Conservation (phyloP, 2,888 invertebrate species). For the Crepidodera aurea region DNA sequence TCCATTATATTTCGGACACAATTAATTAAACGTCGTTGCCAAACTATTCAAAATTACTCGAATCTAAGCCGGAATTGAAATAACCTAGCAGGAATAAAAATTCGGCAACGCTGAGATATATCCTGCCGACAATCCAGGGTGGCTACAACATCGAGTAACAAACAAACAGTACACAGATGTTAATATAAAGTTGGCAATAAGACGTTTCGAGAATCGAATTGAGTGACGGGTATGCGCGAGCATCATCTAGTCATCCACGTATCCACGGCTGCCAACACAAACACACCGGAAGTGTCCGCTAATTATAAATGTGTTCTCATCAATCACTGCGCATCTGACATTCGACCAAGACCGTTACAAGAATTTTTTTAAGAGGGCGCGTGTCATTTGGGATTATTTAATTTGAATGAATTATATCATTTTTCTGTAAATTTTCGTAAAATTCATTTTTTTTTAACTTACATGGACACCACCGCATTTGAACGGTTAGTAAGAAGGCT, state of each 20-base stretch:
- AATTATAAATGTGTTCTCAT: constrained; percentile 63
- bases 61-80: too few relatives aligned
- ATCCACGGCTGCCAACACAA: constrained; percentile 59
- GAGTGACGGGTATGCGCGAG: constrained; percentile 55
- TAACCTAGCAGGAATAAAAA: too few relatives aligned
- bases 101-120: not conserved
- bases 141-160: not conserved
- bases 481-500: too few relatives aligned
- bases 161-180: constrained; percentile 7
- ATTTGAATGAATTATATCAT: too few relatives aligned
- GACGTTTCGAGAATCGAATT: constrained; percentile 44
- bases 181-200: constrained; percentile 52
- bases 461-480: too few relatives aligned
- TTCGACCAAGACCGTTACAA: constrained; percentile 21
- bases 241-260: constrained; percentile 15
- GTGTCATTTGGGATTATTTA: too few relatives aligned
- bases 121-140: not conserved
- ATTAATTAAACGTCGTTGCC: not conserved
- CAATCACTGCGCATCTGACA: constrained; percentile 59
- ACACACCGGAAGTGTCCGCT: constrained; percentile 63
- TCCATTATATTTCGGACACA: constrained; percentile 10
- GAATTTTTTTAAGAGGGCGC: not conserved
- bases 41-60: too few relatives aligned
- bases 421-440: too few relatives aligned
- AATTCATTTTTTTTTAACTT: too few relatives aligned